A percentile compares a stretch with the other conserved stretches of the same genome.
Conservation (phyloP, 2,888 invertebrate genomes). For the Catocala fraxini region DNA sequence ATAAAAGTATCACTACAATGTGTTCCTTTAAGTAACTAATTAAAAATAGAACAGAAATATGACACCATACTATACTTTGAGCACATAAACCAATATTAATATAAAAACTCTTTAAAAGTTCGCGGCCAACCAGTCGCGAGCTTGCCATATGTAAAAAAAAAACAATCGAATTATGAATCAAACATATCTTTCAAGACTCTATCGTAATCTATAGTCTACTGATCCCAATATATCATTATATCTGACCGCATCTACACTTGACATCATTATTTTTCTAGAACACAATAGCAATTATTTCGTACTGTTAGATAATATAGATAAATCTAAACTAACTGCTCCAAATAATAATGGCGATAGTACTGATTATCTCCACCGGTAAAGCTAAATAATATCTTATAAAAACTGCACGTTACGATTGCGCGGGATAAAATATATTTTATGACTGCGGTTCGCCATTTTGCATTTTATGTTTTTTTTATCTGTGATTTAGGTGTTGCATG, state of each 20-base stretch:
- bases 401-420: slow-evolving; percentile 27
- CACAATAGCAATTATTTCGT: slow-evolving; percentile 37
- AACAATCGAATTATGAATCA: background rate
- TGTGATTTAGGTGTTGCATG: slow-evolving; percentile 14
- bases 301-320: slow-evolving; percentile 49
- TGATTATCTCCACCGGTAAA: slow-evolving; percentile 49
- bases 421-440: slow-evolving; percentile 22
- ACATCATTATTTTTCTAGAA: slow-evolving; percentile 34
- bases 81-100: too few species aligned
- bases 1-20: too few species aligned
- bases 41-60: too few species aligned
- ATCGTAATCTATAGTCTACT: slow-evolving; percentile 26
- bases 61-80: too few species aligned
- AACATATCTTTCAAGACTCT: background rate
- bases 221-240: slow-evolving; percentile 26
- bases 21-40: too few species aligned
- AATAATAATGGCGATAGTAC: slow-evolving; percentile 37
- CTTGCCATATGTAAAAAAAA: background rate
- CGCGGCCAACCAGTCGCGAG: too few species aligned
- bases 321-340: slow-evolving; percentile 34
- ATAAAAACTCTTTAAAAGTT: too few species aligned
- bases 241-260: slow-evolving; percentile 35
- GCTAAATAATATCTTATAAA: slow-evolving; percentile 43
- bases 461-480: slow-evolving; percentile 16
- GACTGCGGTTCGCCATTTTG: slow-evolving; percentile 26